Evolutionary conservation across 1,140 invertebrate species (phyloP), one percentile per base, ranked within the genome.

Genomic region (Drosophila santomea): DNA sequence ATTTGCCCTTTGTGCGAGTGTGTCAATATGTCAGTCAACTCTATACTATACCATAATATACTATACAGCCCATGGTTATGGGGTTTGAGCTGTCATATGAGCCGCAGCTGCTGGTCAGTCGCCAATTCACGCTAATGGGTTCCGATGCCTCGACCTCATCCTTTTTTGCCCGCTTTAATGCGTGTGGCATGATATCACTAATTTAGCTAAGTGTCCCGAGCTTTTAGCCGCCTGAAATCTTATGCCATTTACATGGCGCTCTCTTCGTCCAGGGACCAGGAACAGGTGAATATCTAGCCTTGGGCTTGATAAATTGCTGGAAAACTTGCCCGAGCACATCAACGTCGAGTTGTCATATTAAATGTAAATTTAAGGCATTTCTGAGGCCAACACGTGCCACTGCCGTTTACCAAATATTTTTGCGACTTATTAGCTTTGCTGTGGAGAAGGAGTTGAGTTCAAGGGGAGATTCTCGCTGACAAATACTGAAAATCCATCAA

Each of bases 301-400:
- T 35, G 20, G 17, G n/a, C 25, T 25, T n/a, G 66, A 69, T 69
- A 32, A 45, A 55, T 38, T 50, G 41, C 35, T 38, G 15, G 38
- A 10, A 44, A 50, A 38, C 17, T 57, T 56, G 48, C 17, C 11
- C 47, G 12, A 36, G 63, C 74, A 76, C 62, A 56, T 77, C 39
- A 76, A 23, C 64, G 50, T 35, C 56, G 45, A 14, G 44, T 73
- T 71, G 52, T 62, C 83, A 74, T 71, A 80, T 88, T 80, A 83
- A 89, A 89, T 89, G 84, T 72, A 89, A 89, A 88, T 88, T 80
- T 74, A 61, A 28, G 47, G 66, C 71, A 80, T 44, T 85, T 48
- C 25, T 43, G 39, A 36, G 41, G 39, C 52, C 23, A 67, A 74
- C 73, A 86, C 61, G 69, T 78, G 69, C 28, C 41, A 59, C 54